phyloP scores from a whole-genome alignment of 2,113 vertebrate species.

The Dermatemys mawii region DNA sequence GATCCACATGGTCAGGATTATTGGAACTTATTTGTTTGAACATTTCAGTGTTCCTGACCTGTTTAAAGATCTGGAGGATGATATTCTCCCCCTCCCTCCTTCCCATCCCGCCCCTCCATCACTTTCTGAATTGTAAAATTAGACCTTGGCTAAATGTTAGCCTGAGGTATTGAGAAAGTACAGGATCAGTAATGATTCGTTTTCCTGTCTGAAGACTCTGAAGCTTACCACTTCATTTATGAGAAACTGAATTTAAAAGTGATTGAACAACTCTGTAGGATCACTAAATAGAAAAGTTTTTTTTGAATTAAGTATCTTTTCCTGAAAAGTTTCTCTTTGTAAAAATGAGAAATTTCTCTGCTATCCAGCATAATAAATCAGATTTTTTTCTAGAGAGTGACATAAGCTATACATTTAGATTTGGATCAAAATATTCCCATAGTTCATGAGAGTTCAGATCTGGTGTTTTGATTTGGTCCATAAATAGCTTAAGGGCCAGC shows the following conservation, averaged over 20 bases:
- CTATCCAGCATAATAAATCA: not conserved
- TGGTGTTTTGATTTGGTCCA: not conserved
- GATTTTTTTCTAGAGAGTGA: not conserved
- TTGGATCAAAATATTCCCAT: not conserved
- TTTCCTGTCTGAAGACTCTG: not conserved
- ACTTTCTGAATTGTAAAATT: not conserved
- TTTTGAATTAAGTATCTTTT: not conserved
- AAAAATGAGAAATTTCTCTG: conserved; percentile 5
- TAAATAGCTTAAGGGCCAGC: not conserved
- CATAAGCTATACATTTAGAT: conserved; percentile 1
- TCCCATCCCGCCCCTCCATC: not conserved
- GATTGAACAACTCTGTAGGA: not conserved
- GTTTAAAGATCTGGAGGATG: conserved; percentile 30
- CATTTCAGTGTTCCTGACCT: conserved; percentile 43
- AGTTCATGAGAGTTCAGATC: not conserved
- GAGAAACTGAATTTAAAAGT: not conserved
- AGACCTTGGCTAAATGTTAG: not conserved
- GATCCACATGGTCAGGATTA: conserved; percentile 31
- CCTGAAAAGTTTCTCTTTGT: not conserved
- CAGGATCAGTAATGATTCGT: not conserved
- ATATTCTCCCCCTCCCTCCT: not conserved
- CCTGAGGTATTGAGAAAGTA: not conserved
- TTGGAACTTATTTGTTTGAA: conserved; percentile 56
- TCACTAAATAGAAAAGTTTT: not conserved
- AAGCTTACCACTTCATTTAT: not conserved